A percentile compares a stretch with the other conserved stretches of the same genome.
Evolutionary conservation across 1,140 invertebrate species (phyloP).

Genomic region (Aphaenogaster floridana): DNA sequence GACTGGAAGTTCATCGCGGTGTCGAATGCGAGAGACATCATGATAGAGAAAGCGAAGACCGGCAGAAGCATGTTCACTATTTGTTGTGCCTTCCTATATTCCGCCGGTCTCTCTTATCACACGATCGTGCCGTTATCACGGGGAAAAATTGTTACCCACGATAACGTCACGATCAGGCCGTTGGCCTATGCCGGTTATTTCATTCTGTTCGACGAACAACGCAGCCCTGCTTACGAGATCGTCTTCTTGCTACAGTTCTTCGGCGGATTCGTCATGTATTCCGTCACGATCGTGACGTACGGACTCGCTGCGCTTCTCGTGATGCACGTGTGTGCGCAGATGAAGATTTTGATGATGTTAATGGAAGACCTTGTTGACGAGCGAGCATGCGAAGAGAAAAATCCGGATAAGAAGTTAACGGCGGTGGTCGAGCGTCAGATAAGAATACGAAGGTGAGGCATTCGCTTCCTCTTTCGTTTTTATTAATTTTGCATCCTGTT

Average conservation of each 20-base stretch:
- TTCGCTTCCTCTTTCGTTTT: not conserved
- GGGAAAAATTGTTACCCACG: not conserved
- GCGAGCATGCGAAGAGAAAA: not conserved
- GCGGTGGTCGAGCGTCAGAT: constrained; percentile 47
- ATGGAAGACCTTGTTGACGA: constrained; percentile 26
- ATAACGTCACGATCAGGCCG: constrained; percentile 54
- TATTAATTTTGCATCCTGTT: not conserved
- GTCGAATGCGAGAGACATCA: not conserved
- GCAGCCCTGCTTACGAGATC: constrained; percentile 72
- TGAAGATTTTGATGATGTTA: constrained; percentile 65
- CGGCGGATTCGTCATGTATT: constrained; percentile 70
- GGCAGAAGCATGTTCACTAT: constrained; percentile 70
- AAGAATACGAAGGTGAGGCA: constrained; percentile 41
- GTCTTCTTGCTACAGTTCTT: constrained; percentile 69
- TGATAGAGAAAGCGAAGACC: constrained; percentile 54
- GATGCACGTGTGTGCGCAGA: constrained; percentile 73
- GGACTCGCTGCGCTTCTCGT: constrained; percentile 70
- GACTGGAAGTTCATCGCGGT: constrained; percentile 70
- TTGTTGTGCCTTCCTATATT: constrained; percentile 77
- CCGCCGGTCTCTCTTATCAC: constrained; percentile 77
- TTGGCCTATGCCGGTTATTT: constrained; percentile 71
- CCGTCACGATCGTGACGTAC: constrained; percentile 67
- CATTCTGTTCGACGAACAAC: constrained; percentile 64
- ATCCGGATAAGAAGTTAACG: not conserved
- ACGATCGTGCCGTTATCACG: constrained; percentile 72